Evolutionary conservation across 1,140 invertebrate species (phyloP).

Genomic region (Melitaea cinxia): DNA sequence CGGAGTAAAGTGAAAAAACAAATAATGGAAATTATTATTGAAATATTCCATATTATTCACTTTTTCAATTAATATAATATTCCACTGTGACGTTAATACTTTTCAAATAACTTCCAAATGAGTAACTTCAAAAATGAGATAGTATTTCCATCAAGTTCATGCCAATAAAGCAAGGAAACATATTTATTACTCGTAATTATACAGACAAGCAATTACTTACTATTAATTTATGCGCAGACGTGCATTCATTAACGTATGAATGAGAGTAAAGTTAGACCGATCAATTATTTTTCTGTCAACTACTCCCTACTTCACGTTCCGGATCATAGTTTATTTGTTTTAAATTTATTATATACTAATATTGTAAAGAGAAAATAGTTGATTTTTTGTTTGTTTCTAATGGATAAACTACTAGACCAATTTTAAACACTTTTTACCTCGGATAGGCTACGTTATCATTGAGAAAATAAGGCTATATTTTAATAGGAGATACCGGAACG

Average conservation of each 20-base stretch:
- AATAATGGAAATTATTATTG: too few species aligned
- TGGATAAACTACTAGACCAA: too few species aligned
- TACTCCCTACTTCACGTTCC: neutral
- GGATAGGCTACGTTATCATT: too few species aligned
- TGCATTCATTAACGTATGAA: conserved; percentile 26
- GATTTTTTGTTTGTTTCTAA: too few species aligned
- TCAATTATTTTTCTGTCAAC: conserved; percentile 11
- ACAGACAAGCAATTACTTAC: conserved; percentile 15
- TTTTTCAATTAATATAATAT: neutral
- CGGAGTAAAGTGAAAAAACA: too few species aligned
- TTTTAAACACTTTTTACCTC: too few species aligned
- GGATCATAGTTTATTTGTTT: neutral
- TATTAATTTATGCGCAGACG: conserved; percentile 25
- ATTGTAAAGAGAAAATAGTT: too few species aligned
- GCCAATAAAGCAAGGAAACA: neutral
- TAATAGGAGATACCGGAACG: too few species aligned
- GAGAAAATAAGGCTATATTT: too few species aligned
- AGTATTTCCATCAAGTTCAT: neutral
- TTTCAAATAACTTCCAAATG: conserved; percentile 10
- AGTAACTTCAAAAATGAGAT: neutral
- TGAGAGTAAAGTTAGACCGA: neutral
- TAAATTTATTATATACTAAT: too few species aligned
- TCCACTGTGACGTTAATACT: conserved; percentile 12
- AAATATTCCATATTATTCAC: conserved; percentile 2
- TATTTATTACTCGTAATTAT: conserved; percentile 17